Evolutionary conservation across 2,888 invertebrate genomes (phyloP), one percentile per base, ranked within the genome.

Genomic region (Agonum fuliginosum): DNA sequence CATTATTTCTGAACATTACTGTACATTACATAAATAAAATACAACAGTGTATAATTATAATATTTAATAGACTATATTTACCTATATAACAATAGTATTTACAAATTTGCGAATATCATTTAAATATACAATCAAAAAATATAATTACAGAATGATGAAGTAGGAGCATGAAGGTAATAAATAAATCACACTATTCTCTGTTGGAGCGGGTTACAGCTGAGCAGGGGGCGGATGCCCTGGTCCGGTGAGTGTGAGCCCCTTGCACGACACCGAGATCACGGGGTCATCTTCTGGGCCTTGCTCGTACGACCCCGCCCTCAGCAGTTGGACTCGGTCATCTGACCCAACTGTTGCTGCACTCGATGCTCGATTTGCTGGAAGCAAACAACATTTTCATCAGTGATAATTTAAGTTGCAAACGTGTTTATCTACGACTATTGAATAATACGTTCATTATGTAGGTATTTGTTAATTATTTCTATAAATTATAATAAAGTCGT

Each of bases 361-460:
- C 85, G 85, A 83, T 86, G 86, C 83, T 87, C 87, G 84, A 87
- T 87, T 86, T 86, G 85, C 87, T 87, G 83, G 62, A 83, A 83
- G 81, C 80, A 81, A 71, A 78, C 65, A 72, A n/a, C n/a, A n/a
- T n/a, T n/a, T n/a, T 73, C 58, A 69, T 48, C 43, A 20, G 72
- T 6, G 65, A 72, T 69, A 20, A 78, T 34, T 6, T 37, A 37
- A 8, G 2, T 37, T 37, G 78, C 43, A 72, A 74, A 77, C 48
- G 51, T n/a, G 22, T 71, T 12, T n/a, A n/a, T n/a, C n/a, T n/a
- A n/a, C n/a, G n/a, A n/a, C n/a, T n/a, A n/a, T n/a, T n/a, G n/a
- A n/a, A n/a, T n/a, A n/a, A n/a, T n/a, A n/a, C n/a, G n/a, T n/a
- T n/a, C n/a, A n/a, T n/a, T n/a, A n/a, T n/a, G n/a, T n/a, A n/a